These are phyloP conservation scores for Planiliza haematocheilus DNA, from an alignment of 2,113 vertebrate genomes.

Conservation along the genomic window DNA sequence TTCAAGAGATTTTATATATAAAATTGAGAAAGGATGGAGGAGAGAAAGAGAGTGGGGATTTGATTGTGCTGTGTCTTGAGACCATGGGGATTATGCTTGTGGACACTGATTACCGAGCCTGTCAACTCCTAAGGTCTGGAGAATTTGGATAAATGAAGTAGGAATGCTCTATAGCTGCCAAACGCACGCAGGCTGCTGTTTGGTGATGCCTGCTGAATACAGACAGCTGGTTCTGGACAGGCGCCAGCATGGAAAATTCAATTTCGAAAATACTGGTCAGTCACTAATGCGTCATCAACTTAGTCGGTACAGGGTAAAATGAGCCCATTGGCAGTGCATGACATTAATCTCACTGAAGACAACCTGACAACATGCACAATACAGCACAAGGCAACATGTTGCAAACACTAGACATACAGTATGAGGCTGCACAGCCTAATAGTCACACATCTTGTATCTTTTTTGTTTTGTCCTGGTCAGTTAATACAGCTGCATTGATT, in stretches of 20 bases:
- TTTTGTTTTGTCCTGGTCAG: conserved; percentile 1
- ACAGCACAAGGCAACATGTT: conserved; percentile 43
- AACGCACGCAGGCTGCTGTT: conserved; percentile 70
- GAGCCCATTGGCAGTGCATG: conserved; percentile 56
- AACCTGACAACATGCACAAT: conserved; percentile 59
- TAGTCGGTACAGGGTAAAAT: conserved; percentile 66
- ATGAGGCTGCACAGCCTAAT: conserved; percentile 15
- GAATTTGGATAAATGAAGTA: conserved; percentile 79
- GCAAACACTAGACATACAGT: conserved; percentile 47
- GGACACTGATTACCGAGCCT: conserved; percentile 78
- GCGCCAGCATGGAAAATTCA: conserved; percentile 73
- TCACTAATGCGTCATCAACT: conserved; percentile 75
- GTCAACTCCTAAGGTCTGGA: conserved; percentile 75
- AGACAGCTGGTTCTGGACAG: conserved; percentile 67
- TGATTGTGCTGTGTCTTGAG: conserved; percentile 65
- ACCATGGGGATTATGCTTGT: conserved; percentile 73
- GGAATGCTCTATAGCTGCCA: conserved; percentile 73
- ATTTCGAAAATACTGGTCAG: conserved; percentile 79
- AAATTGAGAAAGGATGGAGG: conserved; percentile 22
- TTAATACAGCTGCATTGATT: background rate
- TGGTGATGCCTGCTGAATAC: conserved; percentile 73
- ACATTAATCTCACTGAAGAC: conserved; percentile 74
- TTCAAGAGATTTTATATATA: conserved; percentile 49
- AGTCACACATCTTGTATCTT: conserved; percentile 1
- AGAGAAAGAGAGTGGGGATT: conserved; percentile 35